These are phyloP conservation scores for Harpegnathos saltator DNA, from an alignment of 1,140 invertebrate genomes.

Conservation along the genomic window DNA sequence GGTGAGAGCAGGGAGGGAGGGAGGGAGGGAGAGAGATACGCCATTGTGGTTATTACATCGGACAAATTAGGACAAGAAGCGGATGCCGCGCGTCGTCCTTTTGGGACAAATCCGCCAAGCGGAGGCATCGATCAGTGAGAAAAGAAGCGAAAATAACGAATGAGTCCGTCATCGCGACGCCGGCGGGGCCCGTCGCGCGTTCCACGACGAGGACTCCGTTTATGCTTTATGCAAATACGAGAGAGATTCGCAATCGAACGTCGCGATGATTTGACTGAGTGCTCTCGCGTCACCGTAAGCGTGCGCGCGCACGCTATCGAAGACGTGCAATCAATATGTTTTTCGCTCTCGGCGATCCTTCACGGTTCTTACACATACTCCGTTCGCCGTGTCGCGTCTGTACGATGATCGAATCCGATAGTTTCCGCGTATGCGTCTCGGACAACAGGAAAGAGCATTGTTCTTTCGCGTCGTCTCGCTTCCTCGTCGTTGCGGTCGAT, in stretches of 20 bases:
- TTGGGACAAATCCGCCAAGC: slow-evolving; percentile 13
- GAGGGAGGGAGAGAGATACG: too few species aligned
- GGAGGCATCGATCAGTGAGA: slow-evolving; percentile 44
- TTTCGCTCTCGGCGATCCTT: neutral
- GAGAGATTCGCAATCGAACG: slow-evolving; percentile 18
- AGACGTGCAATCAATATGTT: neutral
- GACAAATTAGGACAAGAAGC: slow-evolving; percentile 44
- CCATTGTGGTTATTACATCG: slow-evolving; percentile 22
- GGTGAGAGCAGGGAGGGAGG: too few species aligned
- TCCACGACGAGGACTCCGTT: slow-evolving; percentile 3
- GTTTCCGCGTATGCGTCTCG: neutral
- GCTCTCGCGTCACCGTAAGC: neutral
- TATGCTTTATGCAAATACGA: slow-evolving; percentile 21
- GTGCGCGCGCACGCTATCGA: neutral
- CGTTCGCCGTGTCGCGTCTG: neutral
- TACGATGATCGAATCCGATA: slow-evolving; percentile 49
- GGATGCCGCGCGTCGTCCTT: slow-evolving; percentile 33
- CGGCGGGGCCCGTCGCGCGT: neutral
- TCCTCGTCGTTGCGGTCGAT: slow-evolving; percentile 74
- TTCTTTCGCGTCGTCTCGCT: slow-evolving; percentile 73
- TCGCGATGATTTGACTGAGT: slow-evolving; percentile 29
- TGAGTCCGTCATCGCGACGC: slow-evolving; percentile 21
- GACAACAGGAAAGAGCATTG: slow-evolving; percentile 61
- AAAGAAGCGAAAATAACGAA: slow-evolving; percentile 50
- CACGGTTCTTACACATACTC: too few species aligned